Evolutionary conservation across 2,888 invertebrate genomes (phyloP).

Genomic region (Lymantria monacha): DNA sequence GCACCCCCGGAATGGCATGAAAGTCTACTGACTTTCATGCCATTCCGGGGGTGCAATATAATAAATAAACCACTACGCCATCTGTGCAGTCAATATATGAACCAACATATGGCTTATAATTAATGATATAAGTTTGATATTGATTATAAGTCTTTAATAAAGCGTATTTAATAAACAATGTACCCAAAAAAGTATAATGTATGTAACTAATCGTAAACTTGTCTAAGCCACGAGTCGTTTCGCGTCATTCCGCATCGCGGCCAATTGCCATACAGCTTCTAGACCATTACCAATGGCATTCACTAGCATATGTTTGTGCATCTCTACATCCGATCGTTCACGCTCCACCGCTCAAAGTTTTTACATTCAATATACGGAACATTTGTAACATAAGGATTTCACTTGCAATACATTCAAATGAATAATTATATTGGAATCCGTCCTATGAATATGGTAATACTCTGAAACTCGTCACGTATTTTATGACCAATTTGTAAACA

Average conservation of each 20-base stretch:
- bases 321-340: constrained; percentile 45
- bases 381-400: constrained; percentile 34
- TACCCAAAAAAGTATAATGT: constrained; percentile 13
- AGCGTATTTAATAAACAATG: background rate
- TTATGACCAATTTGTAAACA: constrained; percentile 7
- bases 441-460: constrained; percentile 42
- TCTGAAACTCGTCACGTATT: constrained; percentile 29
- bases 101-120: no score
- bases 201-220: constrained; percentile 19
- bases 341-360: constrained; percentile 57
- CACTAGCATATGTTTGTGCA: constrained; percentile 17
- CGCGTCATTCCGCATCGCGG: constrained; percentile 69
- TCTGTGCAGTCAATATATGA: no score
- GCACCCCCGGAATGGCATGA: no score
- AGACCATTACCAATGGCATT: constrained; percentile 5
- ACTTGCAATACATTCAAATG: constrained; percentile 41
- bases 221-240: constrained; percentile 37
- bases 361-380: constrained; percentile 35
- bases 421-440: constrained; percentile 32
- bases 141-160: no score
- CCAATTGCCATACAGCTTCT: constrained; percentile 30
- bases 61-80: no score
- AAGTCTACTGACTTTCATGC: no score
- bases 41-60: no score
- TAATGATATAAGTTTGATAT: no score